Conservation (phyloP, 2,888 invertebrate genomes). For the Norana najaformis region DNA sequence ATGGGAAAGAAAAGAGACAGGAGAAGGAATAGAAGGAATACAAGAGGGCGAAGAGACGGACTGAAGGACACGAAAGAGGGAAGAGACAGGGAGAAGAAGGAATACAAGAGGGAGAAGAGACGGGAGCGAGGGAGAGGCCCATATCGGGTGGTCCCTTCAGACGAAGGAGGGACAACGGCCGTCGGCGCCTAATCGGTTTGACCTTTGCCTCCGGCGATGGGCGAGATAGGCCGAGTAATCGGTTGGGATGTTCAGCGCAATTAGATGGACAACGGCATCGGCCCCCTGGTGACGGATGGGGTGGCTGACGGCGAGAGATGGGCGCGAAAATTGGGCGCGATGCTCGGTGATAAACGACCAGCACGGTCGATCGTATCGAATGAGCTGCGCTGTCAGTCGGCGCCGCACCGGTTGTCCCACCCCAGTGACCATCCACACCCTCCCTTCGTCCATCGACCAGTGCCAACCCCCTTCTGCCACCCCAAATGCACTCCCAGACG, state of each 20-base stretch:
- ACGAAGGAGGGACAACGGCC: background rate
- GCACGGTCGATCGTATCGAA: slow-evolving; percentile 14
- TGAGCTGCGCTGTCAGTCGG: background rate
- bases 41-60: background rate
- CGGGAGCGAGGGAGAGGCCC: background rate
- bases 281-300: slow-evolving; percentile 23
- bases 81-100: background rate
- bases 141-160: background rate
- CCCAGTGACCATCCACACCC: background rate
- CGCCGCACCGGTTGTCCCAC: slow-evolving; percentile 18
- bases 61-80: background rate
- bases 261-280: background rate
- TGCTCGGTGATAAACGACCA: background rate
- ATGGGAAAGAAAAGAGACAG: background rate
- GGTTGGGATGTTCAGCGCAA: slow-evolving; percentile 23
- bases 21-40: background rate
- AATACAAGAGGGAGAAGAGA: background rate
- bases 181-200: slow-evolving; percentile 8
- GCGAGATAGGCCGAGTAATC: background rate
- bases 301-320: background rate
- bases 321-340: slow-evolving; percentile 25
- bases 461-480: background rate
- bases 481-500: background rate
- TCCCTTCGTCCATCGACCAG: background rate
- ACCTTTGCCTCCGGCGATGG: slow-evolving; percentile 8